Evolutionary conservation across 2,888 invertebrate genomes (phyloP).

Genomic region (Nomada ferruginata): DNA sequence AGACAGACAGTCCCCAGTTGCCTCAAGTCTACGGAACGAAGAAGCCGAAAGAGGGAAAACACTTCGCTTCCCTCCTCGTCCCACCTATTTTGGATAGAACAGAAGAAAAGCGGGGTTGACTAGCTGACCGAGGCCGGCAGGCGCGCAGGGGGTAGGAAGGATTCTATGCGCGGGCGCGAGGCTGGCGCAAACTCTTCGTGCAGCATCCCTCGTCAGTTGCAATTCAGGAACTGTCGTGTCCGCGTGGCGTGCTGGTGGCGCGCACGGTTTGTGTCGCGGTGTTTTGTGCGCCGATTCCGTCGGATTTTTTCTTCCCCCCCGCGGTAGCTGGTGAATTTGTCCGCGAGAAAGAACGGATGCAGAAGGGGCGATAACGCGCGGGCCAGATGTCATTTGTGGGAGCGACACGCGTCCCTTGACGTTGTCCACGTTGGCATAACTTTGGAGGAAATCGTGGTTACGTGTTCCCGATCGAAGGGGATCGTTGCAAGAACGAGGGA

Average conservation of each 20-base stretch:
- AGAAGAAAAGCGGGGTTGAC: constrained; percentile 54
- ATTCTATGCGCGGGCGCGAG: constrained; percentile 81
- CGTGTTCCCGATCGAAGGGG: neutral
- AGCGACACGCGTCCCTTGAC: constrained; percentile 33
- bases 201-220: constrained; percentile 83
- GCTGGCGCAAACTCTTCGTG: constrained; percentile 82
- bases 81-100: neutral
- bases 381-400: constrained; percentile 44
- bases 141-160: constrained; percentile 70
- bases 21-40: constrained; percentile 16
- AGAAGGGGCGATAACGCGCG: neutral
- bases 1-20: constrained; percentile 26
- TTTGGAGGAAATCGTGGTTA: neutral
- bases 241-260: constrained; percentile 61
- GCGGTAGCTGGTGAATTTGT: constrained; percentile 4
- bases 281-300: constrained; percentile 16
- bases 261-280: constrained; percentile 30
- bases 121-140: constrained; percentile 70
- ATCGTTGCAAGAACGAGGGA: constrained; percentile 11
- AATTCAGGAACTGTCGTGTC: constrained; percentile 82
- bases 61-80: neutral
- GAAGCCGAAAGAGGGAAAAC: constrained; percentile 35
- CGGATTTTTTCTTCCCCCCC: constrained; percentile 2
- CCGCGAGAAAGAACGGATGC: neutral
- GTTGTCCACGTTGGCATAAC: neutral